Percentiles rank a stretch among this genome's conserved stretches.
These are phyloP conservation scores for Columba livia DNA, from an alignment of 2,113 vertebrate genomes.

Conservation along the genomic window DNA sequence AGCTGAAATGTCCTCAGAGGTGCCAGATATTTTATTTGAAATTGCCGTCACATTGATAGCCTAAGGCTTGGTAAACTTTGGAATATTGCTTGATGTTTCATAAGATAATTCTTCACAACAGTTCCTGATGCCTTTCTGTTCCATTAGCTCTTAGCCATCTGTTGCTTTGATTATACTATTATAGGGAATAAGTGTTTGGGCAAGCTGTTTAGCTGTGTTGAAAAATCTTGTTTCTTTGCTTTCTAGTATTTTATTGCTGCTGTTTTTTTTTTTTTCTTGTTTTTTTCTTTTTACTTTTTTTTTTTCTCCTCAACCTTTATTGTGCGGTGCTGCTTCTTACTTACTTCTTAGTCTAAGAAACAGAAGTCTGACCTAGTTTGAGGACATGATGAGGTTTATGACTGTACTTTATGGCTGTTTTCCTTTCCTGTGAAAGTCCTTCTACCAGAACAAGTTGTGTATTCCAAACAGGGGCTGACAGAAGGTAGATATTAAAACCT, in stretches of 20 bases:
- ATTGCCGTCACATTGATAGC: slow-evolving; percentile 14
- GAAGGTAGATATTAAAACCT: neutral
- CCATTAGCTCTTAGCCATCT: slow-evolving; percentile 67
- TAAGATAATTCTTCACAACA: slow-evolving; percentile 57
- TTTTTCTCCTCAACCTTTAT: neutral
- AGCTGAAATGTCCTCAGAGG: slow-evolving; percentile 2
- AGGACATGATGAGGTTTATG: neutral
- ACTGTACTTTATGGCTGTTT: neutral
- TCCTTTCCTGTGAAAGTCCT: neutral
- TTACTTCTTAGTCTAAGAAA: slow-evolving; percentile 4
- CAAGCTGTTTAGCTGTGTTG: slow-evolving; percentile 63
- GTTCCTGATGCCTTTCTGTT: slow-evolving; percentile 56
- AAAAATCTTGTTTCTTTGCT: slow-evolving; percentile 66
- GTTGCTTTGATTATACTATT: slow-evolving; percentile 73
- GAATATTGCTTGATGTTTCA: slow-evolving; percentile 51
- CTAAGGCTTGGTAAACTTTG: slow-evolving; percentile 33
- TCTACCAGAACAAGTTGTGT: neutral
- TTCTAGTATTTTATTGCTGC: slow-evolving; percentile 61
- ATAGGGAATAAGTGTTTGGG: slow-evolving; percentile 64
- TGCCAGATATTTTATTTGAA: slow-evolving; percentile 2
- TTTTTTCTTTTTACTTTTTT: neutral
- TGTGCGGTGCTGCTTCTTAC: neutral
- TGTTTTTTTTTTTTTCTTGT: neutral
- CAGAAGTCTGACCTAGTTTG: neutral
- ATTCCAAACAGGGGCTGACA: neutral